Evolutionary conservation across 2,113 vertebrate genomes (phyloP).

Genomic region (Herpetotheres cachinnans): DNA sequence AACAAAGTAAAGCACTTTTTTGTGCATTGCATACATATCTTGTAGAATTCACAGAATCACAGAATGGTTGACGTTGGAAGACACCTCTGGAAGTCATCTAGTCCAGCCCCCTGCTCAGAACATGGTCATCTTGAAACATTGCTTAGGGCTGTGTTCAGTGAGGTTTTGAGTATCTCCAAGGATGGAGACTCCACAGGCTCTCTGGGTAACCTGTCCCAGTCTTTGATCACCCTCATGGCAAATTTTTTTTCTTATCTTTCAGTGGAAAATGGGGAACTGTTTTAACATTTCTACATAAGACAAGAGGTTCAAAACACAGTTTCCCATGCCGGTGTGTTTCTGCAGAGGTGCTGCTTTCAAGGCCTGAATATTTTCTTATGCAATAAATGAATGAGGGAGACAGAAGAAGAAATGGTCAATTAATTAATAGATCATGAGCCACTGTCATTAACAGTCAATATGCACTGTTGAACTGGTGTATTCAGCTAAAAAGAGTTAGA

Average conservation of each 20-base stretch:
- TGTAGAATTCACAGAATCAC: neutral
- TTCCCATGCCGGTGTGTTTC: neutral
- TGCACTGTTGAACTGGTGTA: neutral
- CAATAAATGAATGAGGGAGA: neutral
- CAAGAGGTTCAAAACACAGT: neutral
- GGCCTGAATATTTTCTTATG: neutral
- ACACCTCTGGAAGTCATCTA: neutral
- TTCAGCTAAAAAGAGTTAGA: neutral
- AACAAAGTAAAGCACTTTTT: neutral
- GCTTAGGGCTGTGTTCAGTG: neutral
- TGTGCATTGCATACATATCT: rapidly evolving
- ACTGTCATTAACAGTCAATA: neutral
- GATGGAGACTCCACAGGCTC: neutral
- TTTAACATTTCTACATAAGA: neutral
- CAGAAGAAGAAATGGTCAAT: neutral
- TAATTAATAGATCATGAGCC: neutral
- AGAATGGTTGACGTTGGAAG: neutral
- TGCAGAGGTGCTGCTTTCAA: neutral
- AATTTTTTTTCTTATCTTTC: neutral
- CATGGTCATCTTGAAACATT: neutral
- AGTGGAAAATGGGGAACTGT: neutral
- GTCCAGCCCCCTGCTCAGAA: neutral
- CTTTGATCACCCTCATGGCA: neutral
- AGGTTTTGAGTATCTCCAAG: neutral
- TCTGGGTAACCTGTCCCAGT: neutral